These are phyloP conservation scores for Carabus problematicus DNA, from an alignment of 2,888 invertebrate genomes.

Conservation along the genomic window DNA sequence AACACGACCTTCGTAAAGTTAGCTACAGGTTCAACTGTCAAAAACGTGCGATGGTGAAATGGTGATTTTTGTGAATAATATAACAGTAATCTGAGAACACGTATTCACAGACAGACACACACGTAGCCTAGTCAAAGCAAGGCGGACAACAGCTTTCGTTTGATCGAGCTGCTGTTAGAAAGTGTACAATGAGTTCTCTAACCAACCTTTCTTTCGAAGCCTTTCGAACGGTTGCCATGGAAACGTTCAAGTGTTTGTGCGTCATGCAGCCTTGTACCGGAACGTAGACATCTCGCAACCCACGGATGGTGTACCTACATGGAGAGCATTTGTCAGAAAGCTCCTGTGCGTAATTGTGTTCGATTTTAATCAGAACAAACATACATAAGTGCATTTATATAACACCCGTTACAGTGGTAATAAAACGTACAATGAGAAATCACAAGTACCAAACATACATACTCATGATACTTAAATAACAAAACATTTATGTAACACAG, in stretches of 20 bases:
- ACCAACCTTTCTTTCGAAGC: conserved; percentile 39
- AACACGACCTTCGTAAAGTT: no score
- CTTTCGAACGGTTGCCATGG: conserved; percentile 41
- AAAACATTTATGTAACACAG: background rate
- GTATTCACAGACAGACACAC: no score
- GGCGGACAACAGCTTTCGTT: conserved; percentile 30
- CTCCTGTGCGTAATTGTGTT: no score
- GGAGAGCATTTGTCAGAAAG: no score
- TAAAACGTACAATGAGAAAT: no score
- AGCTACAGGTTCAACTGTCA: no score
- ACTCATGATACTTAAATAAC: background rate
- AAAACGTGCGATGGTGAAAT: background rate
- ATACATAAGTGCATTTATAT: no score
- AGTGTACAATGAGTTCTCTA: conserved; percentile 30
- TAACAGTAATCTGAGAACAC: conserved; percentile 8
- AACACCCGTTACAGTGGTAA: no score
- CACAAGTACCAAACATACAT: no score
- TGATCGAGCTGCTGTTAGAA: conserved; percentile 37
- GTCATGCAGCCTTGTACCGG: conserved; percentile 6
- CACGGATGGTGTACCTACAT: no score
- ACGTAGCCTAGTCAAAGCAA: background rate
- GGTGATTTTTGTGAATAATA: conserved; percentile 14
- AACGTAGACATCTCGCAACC: no score
- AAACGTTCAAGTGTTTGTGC: conserved; percentile 35
- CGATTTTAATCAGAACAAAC: no score